Base-by-base conservation (phyloP, 2,888 invertebrate species). In the Oscheius myriophilus region DNA sequence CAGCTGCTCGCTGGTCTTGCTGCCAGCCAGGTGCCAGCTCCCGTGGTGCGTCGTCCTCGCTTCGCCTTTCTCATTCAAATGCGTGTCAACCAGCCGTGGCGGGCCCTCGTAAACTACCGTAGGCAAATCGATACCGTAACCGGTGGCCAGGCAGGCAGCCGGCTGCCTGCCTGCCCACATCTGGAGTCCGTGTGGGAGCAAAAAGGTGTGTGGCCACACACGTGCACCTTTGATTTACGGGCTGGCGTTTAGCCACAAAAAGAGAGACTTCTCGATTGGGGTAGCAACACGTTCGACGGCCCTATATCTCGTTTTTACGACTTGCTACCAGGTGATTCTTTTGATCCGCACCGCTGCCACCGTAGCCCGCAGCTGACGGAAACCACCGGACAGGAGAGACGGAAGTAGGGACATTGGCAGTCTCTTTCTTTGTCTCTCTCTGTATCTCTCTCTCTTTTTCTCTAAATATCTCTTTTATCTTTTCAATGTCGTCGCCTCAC, bases 261-360 rank as follows among this genome's bases (percentile, higher is more conserved):
- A 61, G 26, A 45, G 58, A 58, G 42, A 43, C 58, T 49, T 49
- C 46, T 61, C 49, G 41, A 43, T 9, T 18, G 2, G 39, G 57
- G 57, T 33, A 33, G 33, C 33, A 33, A 33, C 33, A 57, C 26
- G 43, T 55, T 14, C 39, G 55, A 4, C 7, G n/a, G 26, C 26
- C n/a, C 16, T 61, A 61, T 61, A 61, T 61, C 61, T 61, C 61
- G 49, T 49, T 49, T 61, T 61, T 61, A 61, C 61, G 61, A 61
- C 61, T 46, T 61, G 49, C 49, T 33, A 33, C 26, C 52, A 52
- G 23, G 23, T 52, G 26, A 25, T n/a, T 52, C 18, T 25, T 26
- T 52, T 52, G 23, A 25, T 52, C 26, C 11, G 18, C 26, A 6
- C 52, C 23, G 26, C 23, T 52, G 23, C 52, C 23, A 25, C 26